A percentile compares a stretch with the other conserved stretches of the same genome.
Conservation (phyloP, 2,113 vertebrate species). For the Trichomycterus rosablanca region DNA sequence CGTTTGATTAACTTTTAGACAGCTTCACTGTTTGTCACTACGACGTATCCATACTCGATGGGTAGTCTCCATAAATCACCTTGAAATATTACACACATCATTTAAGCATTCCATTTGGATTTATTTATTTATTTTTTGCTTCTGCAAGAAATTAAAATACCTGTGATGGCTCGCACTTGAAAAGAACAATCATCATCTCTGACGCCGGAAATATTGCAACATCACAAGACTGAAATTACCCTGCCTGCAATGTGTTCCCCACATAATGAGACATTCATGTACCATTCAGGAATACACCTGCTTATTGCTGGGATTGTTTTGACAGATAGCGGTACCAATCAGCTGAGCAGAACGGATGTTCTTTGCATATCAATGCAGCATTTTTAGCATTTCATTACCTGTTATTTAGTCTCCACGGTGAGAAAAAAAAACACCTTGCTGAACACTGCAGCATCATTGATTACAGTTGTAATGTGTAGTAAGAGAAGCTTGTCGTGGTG, state of each 20-base stretch:
- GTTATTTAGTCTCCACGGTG: conserved; percentile 54
- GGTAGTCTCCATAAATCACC: conserved; percentile 11
- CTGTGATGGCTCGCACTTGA: conserved; percentile 6
- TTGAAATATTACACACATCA: conserved; percentile 15
- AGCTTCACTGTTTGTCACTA: background rate
- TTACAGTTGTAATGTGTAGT: conserved; percentile 57
- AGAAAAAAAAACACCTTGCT: conserved; percentile 30
- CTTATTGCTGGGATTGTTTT: conserved; percentile 23
- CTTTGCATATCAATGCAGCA: conserved; percentile 38
- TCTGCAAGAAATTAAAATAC: background rate
- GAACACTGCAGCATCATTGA: conserved; percentile 51
- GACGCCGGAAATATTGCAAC: conserved; percentile 25
- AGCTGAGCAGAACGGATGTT: conserved; percentile 20
- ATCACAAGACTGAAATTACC: conserved; percentile 27
- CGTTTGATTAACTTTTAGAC: background rate
- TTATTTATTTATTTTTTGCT: too few relatives aligned
- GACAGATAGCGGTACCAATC: conserved; percentile 31
- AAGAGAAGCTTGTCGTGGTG: conserved; percentile 52
- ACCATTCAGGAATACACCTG: conserved; percentile 38
- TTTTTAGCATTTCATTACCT: conserved; percentile 38
- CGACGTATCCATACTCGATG: background rate
- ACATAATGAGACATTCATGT: conserved; percentile 32
- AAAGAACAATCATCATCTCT: conserved; percentile 16
- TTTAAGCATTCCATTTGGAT: conserved; percentile 10
- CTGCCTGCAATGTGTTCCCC: conserved; percentile 14